Evolutionary conservation across 2,113 vertebrate genomes (phyloP).

Genomic region (Pelusios castaneus): DNA sequence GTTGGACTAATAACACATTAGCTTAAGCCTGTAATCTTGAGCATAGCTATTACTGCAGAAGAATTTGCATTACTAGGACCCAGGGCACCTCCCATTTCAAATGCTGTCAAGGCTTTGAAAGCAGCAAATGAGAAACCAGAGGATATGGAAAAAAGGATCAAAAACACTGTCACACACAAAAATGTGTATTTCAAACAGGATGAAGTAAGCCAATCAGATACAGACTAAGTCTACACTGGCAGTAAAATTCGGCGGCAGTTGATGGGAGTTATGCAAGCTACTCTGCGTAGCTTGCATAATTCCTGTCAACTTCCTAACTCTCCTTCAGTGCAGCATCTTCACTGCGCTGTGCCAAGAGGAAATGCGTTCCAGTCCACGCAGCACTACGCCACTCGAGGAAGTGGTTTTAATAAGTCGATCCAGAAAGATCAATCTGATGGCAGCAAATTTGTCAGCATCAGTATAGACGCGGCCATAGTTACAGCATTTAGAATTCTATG

Average conservation of each 20-base stretch:
- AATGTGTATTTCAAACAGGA: not conserved
- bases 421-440: too few relatives aligned
- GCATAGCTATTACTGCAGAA: not conserved
- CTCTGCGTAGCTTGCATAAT: too few relatives aligned
- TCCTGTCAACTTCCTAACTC: too few relatives aligned
- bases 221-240: too few relatives aligned
- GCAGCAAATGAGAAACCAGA: not conserved
- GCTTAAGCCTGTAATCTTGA: not conserved
- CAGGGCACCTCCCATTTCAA: not conserved
- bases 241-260: too few relatives aligned
- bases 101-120: not conserved
- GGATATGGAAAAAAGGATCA: not conserved
- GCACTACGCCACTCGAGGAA: too few relatives aligned
- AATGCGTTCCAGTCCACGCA: too few relatives aligned
- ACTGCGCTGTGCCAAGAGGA: too few relatives aligned
- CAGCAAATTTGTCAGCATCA: too few relatives aligned
- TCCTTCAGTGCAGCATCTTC: too few relatives aligned
- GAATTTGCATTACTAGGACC: not conserved
- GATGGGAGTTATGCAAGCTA: too few relatives aligned
- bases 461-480: not conserved
- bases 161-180: not conserved
- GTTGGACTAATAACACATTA: not conserved
- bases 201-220: not conserved
- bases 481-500: not conserved
- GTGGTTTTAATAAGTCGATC: too few relatives aligned